Base-by-base conservation (phyloP, 2,888 invertebrate species). In the Lottia gigantea region DNA sequence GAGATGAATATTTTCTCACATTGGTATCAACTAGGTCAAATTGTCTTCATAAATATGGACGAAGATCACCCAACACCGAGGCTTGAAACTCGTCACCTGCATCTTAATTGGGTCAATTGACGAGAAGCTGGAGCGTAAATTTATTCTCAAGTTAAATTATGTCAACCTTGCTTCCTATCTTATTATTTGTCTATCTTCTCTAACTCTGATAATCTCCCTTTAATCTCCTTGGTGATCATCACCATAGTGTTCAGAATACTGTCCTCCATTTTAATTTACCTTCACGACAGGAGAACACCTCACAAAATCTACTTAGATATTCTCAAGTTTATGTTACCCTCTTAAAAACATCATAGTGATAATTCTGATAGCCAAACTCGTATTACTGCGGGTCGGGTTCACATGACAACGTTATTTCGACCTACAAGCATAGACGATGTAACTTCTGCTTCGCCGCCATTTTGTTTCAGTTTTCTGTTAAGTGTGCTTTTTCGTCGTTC, bases 181-280 rank as follows among this genome's bases (percentile, higher is more conserved):
- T 55, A 23, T 23, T 55, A 8, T 55, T 55, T 55, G 19, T 14
- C 55, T 55, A 55, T 23, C 19, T 55, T 55, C 55, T 55, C 55
- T 55, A 55, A 55, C 55, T 23, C 55, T 23, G 55, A 55, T 55
- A 55, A 55, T 55, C 55, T 55, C 55, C 55, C 55, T 19, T 55
- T 55, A 55, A 55, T 55, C 55, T 55, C 55, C 55, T 23, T 23
- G 55, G 55, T 55, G 55, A 55, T 55, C 55, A 55, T 55, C 55
- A 55, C 55, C 55, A 55, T 55, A 23, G 55, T 55, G 55, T 55
- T 23, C 55, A 55, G 23, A 19, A 19, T 23, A 55, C 19, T 55
- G 55, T 55, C 55, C 55, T 55, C 55, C 55, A 55, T 55, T 19
- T 55, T 55, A 55, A 55, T 55, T 55, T 55, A 23, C 55, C 55